Conservation (phyloP, 2,797 vertebrate genomes). For the Macropus fuliginosus region DNA sequence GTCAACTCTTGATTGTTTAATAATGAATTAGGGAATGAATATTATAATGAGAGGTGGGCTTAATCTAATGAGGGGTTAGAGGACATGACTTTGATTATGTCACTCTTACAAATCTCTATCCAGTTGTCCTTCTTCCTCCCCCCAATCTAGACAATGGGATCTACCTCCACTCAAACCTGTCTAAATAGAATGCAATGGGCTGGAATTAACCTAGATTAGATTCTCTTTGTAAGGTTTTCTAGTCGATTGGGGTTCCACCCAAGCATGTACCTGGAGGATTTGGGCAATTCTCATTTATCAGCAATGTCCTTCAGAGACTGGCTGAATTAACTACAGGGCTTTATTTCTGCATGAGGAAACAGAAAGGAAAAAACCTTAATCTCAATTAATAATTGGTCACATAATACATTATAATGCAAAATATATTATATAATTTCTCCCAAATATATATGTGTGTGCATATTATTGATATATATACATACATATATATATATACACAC, state of each 20-base stretch:
- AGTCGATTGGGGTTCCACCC: neutral
- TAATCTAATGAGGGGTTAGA: neutral
- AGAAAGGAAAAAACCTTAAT: too few relatives aligned
- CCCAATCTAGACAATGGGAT: neutral
- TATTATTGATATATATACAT: too few relatives aligned
- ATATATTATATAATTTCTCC: neutral
- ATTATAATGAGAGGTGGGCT: neutral
- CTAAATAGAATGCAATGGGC: neutral
- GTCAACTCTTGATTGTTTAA: neutral
- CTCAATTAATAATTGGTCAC: too few relatives aligned
- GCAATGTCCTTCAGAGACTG: too few relatives aligned
- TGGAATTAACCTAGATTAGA: neutral
- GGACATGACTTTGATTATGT: neutral
- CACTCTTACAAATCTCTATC: neutral
- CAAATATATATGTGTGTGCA: neutral
- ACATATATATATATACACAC: neutral
- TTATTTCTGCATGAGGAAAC: too few relatives aligned
- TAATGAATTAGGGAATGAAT: neutral
- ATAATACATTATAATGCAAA: too few relatives aligned
- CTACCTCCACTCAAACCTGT: too few relatives aligned
- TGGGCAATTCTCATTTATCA: too few relatives aligned
- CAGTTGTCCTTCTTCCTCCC: neutral
- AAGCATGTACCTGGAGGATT: too few relatives aligned
- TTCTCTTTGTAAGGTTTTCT: neutral
- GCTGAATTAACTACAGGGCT: too few relatives aligned